Evolutionary conservation across 2,797 vertebrate genomes (phyloP), one percentile per base, ranked within the genome.

Genomic region (Manis javanica): DNA sequence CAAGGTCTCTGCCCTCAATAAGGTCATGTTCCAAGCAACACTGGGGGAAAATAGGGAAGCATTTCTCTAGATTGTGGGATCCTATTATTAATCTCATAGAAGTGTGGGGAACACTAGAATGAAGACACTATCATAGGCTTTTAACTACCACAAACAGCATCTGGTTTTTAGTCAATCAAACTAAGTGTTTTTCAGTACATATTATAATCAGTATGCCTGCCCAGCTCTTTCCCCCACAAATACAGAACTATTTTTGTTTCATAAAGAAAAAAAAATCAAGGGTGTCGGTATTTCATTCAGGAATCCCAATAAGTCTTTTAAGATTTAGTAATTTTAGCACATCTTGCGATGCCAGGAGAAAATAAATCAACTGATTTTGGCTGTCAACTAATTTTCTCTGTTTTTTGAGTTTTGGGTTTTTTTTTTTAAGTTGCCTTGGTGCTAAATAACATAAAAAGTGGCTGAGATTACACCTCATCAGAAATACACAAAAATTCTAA

Each of bases 271-370:
- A 34, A 86, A 92, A 72, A 82, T 63, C 57, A 81, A 92, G 37
- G 78, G 83, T 93, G 24, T 23, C 83, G 78, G 57, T 72, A 95
- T 84, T 96, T 95, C 94, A 92, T 95, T 96, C 82, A 96, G 34
- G 42, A 92, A 97, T 96, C 53, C 82, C 53, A 96, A 57, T 51
- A 90, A 95, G 57, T 72, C 69, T 96, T 95, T 95, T 59, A 87
- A 89, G 79, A 90, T 61, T 69, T 95, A 81, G 85, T 92, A 92
- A 95, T 96, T 95, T 97, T 91, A 95, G 86, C n/a, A 95, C 86
- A 94, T 92, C 53, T 94, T 79, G 69, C 64, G 94, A 59, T n/a
- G n/a, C 42, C 61, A 68, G 86, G 49, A 77, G 82, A 96, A 96
- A 94, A 92, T 59, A 87, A 88, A 94, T 82, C 81, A 74, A 39